phyloP scores from a whole-genome alignment of 2,888 invertebrate genomes.

The Tridacna gigas region DNA sequence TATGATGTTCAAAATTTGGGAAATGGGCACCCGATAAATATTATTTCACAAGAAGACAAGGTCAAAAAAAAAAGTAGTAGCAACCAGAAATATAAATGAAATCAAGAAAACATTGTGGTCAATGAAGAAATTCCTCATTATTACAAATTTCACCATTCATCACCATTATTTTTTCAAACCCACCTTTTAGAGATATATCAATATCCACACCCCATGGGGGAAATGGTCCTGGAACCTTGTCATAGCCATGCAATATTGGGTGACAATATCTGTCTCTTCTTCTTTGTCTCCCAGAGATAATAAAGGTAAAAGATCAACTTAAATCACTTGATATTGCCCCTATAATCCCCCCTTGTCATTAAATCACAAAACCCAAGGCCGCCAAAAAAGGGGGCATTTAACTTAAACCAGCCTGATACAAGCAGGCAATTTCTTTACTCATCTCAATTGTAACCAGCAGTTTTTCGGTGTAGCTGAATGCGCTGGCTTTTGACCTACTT shows the following conservation, averaged over 20 bases:
- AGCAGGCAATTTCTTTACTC: background rate
- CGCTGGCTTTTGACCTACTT: too few species aligned
- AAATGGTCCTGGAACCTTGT: background rate
- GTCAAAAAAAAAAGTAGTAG: too few species aligned
- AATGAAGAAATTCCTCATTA: background rate
- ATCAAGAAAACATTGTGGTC: background rate
- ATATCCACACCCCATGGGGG: too few species aligned
- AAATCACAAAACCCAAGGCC: background rate
- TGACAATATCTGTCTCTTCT: constrained; percentile 18
- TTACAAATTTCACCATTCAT: background rate
- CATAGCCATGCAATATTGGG: constrained; percentile 23
- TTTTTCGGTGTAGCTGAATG: too few species aligned
- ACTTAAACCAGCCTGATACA: background rate
- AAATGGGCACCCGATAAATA: too few species aligned
- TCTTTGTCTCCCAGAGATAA: constrained; percentile 16
- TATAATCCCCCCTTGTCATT: constrained; percentile 15
- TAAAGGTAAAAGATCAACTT: constrained; percentile 29
- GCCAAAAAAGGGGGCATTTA: background rate
- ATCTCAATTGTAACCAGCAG: too few species aligned
- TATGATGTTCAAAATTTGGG: too few species aligned
- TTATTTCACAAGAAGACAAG: too few species aligned
- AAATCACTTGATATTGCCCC: constrained; percentile 23
- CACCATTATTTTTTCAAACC: background rate
- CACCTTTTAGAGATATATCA: background rate
- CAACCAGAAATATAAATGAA: too few species aligned